phyloP scores from a whole-genome alignment of 2,797 vertebrate genomes.

The Thalassophryne amazonica region DNA sequence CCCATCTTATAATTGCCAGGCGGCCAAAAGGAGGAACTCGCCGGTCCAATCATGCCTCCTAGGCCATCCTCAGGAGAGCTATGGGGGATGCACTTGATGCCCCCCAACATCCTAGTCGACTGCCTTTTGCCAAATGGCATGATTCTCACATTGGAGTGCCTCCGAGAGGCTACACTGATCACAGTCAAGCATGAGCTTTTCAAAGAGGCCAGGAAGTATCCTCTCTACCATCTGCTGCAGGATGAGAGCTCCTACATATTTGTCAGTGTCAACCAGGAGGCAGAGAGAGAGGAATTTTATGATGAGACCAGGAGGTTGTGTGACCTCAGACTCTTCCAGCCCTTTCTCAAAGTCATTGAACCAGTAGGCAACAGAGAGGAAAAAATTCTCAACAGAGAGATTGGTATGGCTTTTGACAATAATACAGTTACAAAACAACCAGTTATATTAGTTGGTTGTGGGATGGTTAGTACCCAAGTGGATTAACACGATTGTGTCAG shows the following conservation, averaged over 20 bases:
- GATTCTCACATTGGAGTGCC: slow-evolving; percentile 98
- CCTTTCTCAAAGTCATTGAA: slow-evolving; percentile 98
- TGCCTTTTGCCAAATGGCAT: slow-evolving; percentile 98
- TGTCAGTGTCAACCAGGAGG: slow-evolving; percentile 97
- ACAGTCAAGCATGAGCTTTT: slow-evolving; percentile 98
- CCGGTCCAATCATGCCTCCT: slow-evolving; percentile 87
- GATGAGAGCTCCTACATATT: slow-evolving; percentile 99
- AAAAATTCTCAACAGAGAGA: slow-evolving; percentile 98
- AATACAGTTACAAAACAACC: neutral
- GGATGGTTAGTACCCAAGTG: neutral
- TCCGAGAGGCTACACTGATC: slow-evolving; percentile 95
- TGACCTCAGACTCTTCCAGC: slow-evolving; percentile 95
- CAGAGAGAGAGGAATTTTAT: slow-evolving; percentile 97
- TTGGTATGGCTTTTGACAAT: slow-evolving; percentile 78
- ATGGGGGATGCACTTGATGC: slow-evolving; percentile 99
- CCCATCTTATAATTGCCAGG: slow-evolving; percentile 54
- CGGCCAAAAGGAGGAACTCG: slow-evolving; percentile 46
- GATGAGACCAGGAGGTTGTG: slow-evolving; percentile 96
- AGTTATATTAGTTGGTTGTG: neutral
- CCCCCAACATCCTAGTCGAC: slow-evolving; percentile 95
- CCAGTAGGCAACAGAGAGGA: slow-evolving; percentile 98
- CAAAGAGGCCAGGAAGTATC: slow-evolving; percentile 96
- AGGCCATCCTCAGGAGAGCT: slow-evolving; percentile 96
- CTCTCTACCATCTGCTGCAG: slow-evolving; percentile 95
- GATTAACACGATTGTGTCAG: slow-evolving; percentile 8